Evolutionary conservation across 2,888 invertebrate genomes (phyloP).

Genomic region (Cistogaster globosa): DNA sequence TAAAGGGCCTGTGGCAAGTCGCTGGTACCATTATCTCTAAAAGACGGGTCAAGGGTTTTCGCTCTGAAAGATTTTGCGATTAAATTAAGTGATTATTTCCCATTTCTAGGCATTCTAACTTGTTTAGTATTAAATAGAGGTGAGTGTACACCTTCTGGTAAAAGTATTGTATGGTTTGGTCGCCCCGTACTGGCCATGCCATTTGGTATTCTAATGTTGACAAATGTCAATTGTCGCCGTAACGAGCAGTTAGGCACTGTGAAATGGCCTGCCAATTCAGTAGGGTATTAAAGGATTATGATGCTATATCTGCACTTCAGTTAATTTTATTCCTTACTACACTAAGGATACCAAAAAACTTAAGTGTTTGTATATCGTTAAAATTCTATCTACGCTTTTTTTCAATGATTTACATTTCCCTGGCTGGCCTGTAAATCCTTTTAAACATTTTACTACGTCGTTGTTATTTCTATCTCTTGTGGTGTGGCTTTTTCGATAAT

Average conservation of each 20-base stretch:
- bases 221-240: neutral
- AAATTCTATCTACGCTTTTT: neutral
- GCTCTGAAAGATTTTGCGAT: neutral
- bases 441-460: neutral
- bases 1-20: neutral
- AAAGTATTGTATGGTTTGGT: no score
- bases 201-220: neutral
- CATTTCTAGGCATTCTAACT: neutral
- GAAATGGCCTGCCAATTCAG: neutral
- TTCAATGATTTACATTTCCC: neutral
- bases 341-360: neutral
- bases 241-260: neutral
- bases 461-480: no score
- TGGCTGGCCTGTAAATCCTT: neutral
- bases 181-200: neutral
- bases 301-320: neutral
- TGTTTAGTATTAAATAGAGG: constrained; percentile 30
- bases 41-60: constrained; percentile 4
- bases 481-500: no score
- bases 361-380: neutral
- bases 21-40: neutral
- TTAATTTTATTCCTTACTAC: neutral
- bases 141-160: neutral
- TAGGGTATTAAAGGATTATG: neutral
- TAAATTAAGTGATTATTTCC: no score